Base-by-base conservation (phyloP, 1,140 invertebrate species). In the Pissodes strobi region DNA sequence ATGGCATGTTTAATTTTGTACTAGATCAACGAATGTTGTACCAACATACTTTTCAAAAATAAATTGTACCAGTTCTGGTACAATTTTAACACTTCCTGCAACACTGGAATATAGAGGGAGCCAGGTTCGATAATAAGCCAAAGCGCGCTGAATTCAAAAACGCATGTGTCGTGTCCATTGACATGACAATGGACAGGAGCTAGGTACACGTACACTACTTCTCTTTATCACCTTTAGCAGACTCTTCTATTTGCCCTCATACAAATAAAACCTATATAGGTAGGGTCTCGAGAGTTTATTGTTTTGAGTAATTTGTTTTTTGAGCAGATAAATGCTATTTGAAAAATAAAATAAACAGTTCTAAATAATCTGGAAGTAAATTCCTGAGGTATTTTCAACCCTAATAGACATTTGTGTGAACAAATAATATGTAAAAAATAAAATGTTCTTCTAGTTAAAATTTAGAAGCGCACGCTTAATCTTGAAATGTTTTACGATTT, bases 21-120 rank as follows among this genome's bases (percentile, higher is more conserved):
- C n/a, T n/a, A n/a, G n/a, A n/a, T n/a, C n/a, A n/a, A n/a, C n/a
- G n/a, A n/a, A n/a, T n/a, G n/a, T n/a, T n/a, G n/a, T n/a, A n/a
- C n/a, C n/a, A n/a, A n/a, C n/a, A n/a, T n/a, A n/a, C n/a, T n/a
- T n/a, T n/a, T n/a, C n/a, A n/a, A n/a, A n/a, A n/a, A n/a, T n/a
- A n/a, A n/a, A n/a, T n/a, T n/a, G n/a, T n/a, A n/a, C n/a, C n/a
- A n/a, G n/a, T n/a, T n/a, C n/a, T n/a, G n/a, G n/a, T n/a, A n/a
- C n/a, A n/a, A n/a, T n/a, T n/a, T n/a, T n/a, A n/a, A n/a, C n/a
- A n/a, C n/a, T n/a, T n/a, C n/a, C n/a, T n/a, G n/a, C n/a, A n/a
- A n/a, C n/a, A n/a, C n/a, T 27, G 30, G n/a, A 18, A 41, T 18
- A 63, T 27, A 63, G 60, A 55, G 51, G 60, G 60, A 53, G 60